Evolutionary conservation across 2,797 vertebrate species (phyloP).

Genomic region (Taeniopygia guttata): DNA sequence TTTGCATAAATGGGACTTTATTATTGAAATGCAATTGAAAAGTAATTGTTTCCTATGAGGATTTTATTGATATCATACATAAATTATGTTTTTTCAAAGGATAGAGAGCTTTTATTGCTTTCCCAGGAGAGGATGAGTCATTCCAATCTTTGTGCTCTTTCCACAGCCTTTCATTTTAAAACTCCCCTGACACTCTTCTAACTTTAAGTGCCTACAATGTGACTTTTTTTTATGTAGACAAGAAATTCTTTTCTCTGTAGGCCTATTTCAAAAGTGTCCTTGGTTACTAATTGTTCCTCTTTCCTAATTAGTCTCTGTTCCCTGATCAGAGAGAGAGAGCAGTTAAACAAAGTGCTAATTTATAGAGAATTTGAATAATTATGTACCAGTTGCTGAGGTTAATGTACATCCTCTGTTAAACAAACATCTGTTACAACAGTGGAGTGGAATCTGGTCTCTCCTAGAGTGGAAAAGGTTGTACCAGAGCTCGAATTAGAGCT

Average conservation of each 20-base stretch:
- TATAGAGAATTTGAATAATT: not conserved
- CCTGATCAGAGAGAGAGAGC: not conserved
- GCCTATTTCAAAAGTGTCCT: not conserved
- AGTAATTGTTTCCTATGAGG: not conserved
- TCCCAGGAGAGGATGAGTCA: constrained; percentile 6
- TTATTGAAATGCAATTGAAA: not conserved
- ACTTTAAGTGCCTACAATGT: not conserved
- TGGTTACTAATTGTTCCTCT: not conserved
- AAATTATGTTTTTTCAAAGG: not conserved
- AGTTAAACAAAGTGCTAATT: not conserved
- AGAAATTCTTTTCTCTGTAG: not conserved
- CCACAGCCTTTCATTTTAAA: not conserved
- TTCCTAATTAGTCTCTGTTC: not conserved
- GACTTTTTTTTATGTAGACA: not conserved
- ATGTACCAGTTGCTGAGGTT: not conserved
- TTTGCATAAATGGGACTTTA: not conserved
- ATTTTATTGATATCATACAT: not conserved
- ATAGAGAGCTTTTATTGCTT: not conserved
- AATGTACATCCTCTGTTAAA: not conserved
- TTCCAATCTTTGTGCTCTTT: not conserved
- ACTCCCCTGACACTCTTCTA: not conserved
- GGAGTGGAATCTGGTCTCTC: not conserved
- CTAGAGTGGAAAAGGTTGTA: not conserved
- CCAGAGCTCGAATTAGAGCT: not conserved
- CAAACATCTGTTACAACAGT: not conserved